Conservation (phyloP, 2,113 vertebrate genomes). For the Oreotragus oreotragus region DNA sequence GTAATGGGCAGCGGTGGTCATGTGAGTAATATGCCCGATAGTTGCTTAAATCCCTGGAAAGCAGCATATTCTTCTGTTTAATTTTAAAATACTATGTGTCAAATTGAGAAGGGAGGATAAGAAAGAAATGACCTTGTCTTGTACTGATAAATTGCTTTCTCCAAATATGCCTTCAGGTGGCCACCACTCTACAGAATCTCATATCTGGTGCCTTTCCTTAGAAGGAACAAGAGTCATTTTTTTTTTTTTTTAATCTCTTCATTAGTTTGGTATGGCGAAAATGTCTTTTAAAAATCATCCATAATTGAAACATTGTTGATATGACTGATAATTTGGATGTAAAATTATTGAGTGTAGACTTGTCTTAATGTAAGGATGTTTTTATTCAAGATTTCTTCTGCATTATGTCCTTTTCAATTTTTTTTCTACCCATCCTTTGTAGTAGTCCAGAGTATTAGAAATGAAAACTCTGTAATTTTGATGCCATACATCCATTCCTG, state of each 20-base stretch:
- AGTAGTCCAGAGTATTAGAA: neutral
- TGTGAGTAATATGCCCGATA: neutral
- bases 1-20: neutral
- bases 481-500: neutral
- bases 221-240: neutral
- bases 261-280: neutral
- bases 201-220: neutral
- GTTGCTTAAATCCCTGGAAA: neutral
- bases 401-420: neutral
- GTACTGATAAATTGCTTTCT: conserved; percentile 12
- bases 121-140: conserved; percentile 22
- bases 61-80: conserved; percentile 48
- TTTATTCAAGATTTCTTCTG: neutral
- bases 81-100: conserved; percentile 38
- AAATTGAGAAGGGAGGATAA: conserved; percentile 42
- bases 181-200: neutral
- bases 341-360: neutral
- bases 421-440: neutral
- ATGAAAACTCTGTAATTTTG: neutral
- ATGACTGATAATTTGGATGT: neutral
- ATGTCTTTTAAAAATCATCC: neutral
- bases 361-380: conserved; percentile 12
- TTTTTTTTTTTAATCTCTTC: neutral
- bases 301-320: neutral
- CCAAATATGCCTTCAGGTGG: neutral